Evolutionary conservation across 2,797 vertebrate genomes (phyloP).

Genomic region (Geotrypetes seraphini): DNA sequence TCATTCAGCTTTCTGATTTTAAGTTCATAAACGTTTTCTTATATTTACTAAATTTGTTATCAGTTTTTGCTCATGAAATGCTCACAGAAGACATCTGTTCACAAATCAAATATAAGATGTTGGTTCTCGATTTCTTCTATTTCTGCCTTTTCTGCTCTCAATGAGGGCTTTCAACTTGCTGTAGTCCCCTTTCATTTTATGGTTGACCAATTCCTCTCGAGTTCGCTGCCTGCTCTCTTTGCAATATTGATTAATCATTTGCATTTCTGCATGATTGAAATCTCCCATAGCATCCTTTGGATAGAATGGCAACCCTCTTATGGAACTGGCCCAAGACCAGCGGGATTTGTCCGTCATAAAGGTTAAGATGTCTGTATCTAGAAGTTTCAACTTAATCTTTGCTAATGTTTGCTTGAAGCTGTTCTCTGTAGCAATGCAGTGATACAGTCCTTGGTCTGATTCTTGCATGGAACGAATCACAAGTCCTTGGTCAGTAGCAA

Average conservation of each 20-base stretch:
- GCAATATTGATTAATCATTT: slow-evolving; percentile 90
- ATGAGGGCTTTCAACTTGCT: slow-evolving; percentile 88
- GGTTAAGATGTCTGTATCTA: slow-evolving; percentile 73
- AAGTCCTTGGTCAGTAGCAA: slow-evolving; percentile 85
- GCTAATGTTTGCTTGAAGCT: slow-evolving; percentile 88
- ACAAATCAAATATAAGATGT: slow-evolving; percentile 50
- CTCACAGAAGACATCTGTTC: slow-evolving; percentile 24
- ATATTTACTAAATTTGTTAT: too few relatives aligned
- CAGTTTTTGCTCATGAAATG: slow-evolving; percentile 24
- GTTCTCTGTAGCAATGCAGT: slow-evolving; percentile 91
- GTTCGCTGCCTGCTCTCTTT: slow-evolving; percentile 81
- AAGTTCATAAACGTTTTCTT: too few relatives aligned
- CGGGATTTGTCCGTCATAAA: slow-evolving; percentile 76
- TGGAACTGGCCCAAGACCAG: slow-evolving; percentile 72
- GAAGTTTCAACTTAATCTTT: slow-evolving; percentile 84
- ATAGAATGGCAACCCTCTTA: slow-evolving; percentile 60
- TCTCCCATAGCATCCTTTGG: slow-evolving; percentile 74
- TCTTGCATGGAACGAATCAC: slow-evolving; percentile 81
- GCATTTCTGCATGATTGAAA: slow-evolving; percentile 78
- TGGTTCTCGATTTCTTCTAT: slow-evolving; percentile 78
- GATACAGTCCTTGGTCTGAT: slow-evolving; percentile 84
- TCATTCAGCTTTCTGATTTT: too few relatives aligned
- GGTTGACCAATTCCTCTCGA: slow-evolving; percentile 46
- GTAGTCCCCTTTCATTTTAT: slow-evolving; percentile 76
- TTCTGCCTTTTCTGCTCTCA: slow-evolving; percentile 86